Percentiles rank a stretch among this genome's conserved stretches.
Conservation (phyloP, 2,113 vertebrate species). For the Eptatretus burgeri region DNA sequence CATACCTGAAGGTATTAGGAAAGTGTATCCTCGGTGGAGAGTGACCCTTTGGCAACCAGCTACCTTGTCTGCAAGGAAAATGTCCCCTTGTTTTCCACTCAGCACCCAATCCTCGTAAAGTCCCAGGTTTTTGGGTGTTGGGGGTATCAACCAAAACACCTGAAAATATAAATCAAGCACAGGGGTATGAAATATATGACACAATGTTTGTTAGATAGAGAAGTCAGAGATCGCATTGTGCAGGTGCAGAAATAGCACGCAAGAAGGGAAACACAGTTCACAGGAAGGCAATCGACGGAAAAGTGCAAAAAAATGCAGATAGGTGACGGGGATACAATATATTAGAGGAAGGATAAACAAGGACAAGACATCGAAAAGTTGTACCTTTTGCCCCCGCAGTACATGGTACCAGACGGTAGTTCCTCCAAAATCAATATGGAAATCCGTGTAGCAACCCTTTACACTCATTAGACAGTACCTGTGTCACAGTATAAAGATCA, state of each 20-base stretch:
- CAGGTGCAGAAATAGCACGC: no score
- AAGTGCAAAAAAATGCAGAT: neutral
- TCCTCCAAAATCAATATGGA: constrained; percentile 89
- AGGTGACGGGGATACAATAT: neutral
- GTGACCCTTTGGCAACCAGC: constrained; percentile 79
- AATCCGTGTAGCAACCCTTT: constrained; percentile 91
- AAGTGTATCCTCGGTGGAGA: constrained; percentile 64
- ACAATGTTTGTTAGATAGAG: no score
- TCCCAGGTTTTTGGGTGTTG: constrained; percentile 52
- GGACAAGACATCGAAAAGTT: constrained; percentile 4
- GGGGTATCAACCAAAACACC: constrained; percentile 94
- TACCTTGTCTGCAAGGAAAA: constrained; percentile 71
- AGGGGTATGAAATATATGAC: no score
- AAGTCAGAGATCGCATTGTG: no score
- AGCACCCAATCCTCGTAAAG: constrained; percentile 95
- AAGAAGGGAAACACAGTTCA: no score
- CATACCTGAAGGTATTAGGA: constrained; percentile 82
- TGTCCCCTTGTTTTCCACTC: constrained; percentile 76
- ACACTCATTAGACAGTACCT: constrained; percentile 99
- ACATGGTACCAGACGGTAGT: constrained; percentile 98
- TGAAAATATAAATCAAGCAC: constrained; percentile 12
- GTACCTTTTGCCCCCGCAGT: constrained; percentile 71
- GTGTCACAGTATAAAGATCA: constrained; percentile 8
- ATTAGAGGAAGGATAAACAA: neutral
- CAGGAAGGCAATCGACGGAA: neutral